Percentiles rank a stretch among this genome's conserved stretches.
phyloP scores from a whole-genome alignment of 2,113 vertebrate genomes.

The Neolamprologus cancellatus region DNA sequence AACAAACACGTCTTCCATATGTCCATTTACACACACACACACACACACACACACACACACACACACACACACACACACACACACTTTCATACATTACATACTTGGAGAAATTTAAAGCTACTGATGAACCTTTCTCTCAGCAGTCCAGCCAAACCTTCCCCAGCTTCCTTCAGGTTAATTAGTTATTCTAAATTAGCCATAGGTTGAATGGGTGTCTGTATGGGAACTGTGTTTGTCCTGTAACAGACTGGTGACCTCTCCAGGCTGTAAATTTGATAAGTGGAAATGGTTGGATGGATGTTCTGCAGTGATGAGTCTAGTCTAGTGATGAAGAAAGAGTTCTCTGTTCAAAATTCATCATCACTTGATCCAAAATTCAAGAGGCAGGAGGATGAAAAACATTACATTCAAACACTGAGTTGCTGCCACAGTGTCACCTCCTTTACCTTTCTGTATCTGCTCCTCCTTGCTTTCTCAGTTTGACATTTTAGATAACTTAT shows the following conservation, averaged over 20 bases:
- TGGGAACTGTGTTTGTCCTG: not conserved
- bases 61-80: not conserved
- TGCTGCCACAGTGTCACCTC: not conserved
- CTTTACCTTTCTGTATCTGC: not conserved
- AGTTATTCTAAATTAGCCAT: not conserved
- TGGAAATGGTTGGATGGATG: not conserved
- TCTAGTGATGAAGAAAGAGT: not conserved
- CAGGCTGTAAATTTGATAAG: not conserved
- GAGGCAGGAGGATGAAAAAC: not conserved
- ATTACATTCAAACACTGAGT: not conserved
- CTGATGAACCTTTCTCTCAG: not conserved
- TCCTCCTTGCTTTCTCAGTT: not conserved
- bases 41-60: too few relatives aligned
- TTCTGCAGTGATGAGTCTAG: not conserved
- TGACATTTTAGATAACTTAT: not conserved
- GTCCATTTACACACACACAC: too few relatives aligned
- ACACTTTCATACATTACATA: not conserved
- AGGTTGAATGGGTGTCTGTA: not conserved
- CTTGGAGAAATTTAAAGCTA: not conserved
- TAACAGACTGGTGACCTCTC: not conserved
- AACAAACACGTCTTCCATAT: not conserved
- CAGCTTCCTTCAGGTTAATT: not conserved
- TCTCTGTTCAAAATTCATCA: constrained; percentile 36
- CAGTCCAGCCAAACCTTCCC: not conserved
- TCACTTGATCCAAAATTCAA: constrained; percentile 5